Percentiles rank a stretch among this genome's conserved stretches.
These are phyloP conservation scores for Acronicta psi DNA, from an alignment of 2,888 invertebrate species.

Conservation along the genomic window DNA sequence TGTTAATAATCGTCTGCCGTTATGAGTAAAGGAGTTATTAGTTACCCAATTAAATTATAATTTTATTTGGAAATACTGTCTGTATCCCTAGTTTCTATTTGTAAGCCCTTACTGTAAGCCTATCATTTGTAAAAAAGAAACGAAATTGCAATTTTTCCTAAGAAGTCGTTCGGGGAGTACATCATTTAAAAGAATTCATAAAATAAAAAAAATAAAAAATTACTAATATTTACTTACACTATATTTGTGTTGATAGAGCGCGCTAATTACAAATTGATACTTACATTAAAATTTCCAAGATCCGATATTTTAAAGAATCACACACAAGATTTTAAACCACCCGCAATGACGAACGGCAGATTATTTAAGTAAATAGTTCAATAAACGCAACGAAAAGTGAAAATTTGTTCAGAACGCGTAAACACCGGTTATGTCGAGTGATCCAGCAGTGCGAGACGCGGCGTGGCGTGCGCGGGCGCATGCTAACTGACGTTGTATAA, in stretches of 20 bases:
- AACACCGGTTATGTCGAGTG: conserved; percentile 48
- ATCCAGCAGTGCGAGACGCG: conserved; percentile 61
- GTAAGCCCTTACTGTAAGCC: too few relatives aligned
- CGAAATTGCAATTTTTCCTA: too few relatives aligned
- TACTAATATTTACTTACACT: background rate
- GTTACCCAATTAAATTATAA: background rate
- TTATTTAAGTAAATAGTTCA: conserved; percentile 35
- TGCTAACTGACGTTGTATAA: conserved; percentile 71
- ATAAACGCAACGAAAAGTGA: conserved; percentile 59
- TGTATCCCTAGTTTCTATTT: conserved; percentile 13
- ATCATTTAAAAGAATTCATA: too few relatives aligned
- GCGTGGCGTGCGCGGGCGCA: conserved; percentile 62
- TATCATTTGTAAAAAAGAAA: too few relatives aligned
- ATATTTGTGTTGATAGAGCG: background rate
- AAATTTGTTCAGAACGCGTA: conserved; percentile 57
- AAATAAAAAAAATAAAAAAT: background rate
- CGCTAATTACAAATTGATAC: conserved; percentile 15
- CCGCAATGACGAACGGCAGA: conserved; percentile 20
- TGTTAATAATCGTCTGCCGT: background rate
- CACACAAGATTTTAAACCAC: conserved; percentile 27
- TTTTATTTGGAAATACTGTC: conserved; percentile 2
- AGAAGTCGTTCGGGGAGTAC: too few relatives aligned
- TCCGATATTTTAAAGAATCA: conserved; percentile 18
- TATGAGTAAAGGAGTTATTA: conserved; percentile 7
- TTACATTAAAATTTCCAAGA: conserved; percentile 22